Evolutionary conservation across 2,797 vertebrate species (phyloP), one percentile per base, ranked within the genome.

Genomic region (Semaprochilodus insignis): DNA sequence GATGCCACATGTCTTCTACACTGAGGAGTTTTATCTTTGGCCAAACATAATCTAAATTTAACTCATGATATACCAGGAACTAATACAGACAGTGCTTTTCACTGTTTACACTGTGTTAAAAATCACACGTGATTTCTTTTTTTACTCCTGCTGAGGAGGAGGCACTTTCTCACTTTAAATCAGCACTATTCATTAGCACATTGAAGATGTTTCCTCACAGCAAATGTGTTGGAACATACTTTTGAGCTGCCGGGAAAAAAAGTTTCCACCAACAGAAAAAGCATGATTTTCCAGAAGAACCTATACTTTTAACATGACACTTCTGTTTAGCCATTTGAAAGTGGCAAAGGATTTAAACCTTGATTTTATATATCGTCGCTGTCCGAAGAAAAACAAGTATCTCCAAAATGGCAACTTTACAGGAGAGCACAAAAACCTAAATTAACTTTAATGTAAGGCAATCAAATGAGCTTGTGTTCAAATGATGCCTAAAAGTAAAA

Each of bases 101-200:
- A 31, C 7, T 31, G 54, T 25, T 52, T 17, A 54, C 27, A 11
- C 62, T 31, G 5, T 44, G 6, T 69, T 69, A 69, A 48, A 40
- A 69, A 44, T 6, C 1, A 1, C 1, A 27, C 23, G 3, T 25
- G 11, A 27, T 2, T 44, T 55, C 15, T 16, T 23, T 44, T 34
- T 36, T 54, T 10, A 44, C 25, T 27, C 52, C 59, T 7, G 13
- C 31, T 74, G 25, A 34, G 71, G 34, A 77, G 48, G 23, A 23
- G 7, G 73, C 3, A 15, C 40, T 59, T 60, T 62, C 57, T 44
- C 74, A 75, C 55, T 19, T 34, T 36, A 59, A 62, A 27, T 15
- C 16, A 60, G 13, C 40, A 62, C 54, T 51, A 57, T 5, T 74
- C 36, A 65, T 5, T 79, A 79, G 10, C 77, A 79, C 77, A 0